Evolutionary conservation across 2,113 vertebrate genomes (phyloP).

Genomic region (Bostrychus sinensis): DNA sequence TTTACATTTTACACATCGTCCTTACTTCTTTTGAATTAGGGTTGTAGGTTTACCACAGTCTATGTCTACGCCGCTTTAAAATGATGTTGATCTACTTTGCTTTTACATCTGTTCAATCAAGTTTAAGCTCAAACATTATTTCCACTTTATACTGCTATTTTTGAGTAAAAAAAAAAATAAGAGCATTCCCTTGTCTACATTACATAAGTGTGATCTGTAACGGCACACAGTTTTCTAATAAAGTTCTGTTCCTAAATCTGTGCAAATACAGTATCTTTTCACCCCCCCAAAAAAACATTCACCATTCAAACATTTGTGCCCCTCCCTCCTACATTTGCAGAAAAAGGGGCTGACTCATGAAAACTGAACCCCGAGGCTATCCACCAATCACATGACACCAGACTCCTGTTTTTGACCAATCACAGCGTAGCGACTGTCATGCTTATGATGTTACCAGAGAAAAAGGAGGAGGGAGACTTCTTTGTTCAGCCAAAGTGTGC

Average conservation of each 20-base stretch:
- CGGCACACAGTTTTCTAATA: slow-evolving; percentile 62
- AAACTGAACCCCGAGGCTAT: slow-evolving; percentile 39
- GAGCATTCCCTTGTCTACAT: slow-evolving; percentile 60
- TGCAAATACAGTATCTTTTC: not conserved
- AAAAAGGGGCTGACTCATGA: slow-evolving; percentile 66
- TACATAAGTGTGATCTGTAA: slow-evolving; percentile 50
- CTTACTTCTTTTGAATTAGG: not conserved
- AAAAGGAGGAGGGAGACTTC: slow-evolving; percentile 40
- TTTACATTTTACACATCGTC: not conserved
- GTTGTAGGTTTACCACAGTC: not conserved
- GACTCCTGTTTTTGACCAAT: slow-evolving; percentile 47
- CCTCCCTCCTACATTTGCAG: slow-evolving; percentile 17
- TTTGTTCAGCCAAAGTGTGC: slow-evolving; percentile 67
- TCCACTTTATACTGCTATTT: slow-evolving; percentile 67
- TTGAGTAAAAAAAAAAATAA: slow-evolving; percentile 38
- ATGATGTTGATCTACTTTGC: not conserved
- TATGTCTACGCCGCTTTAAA: not conserved
- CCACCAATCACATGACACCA: slow-evolving; percentile 61
- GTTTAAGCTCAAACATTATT: slow-evolving; percentile 20
- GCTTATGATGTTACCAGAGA: slow-evolving; percentile 30
- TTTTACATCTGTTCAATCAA: slow-evolving; percentile 17
- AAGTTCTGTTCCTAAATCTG: slow-evolving; percentile 38
- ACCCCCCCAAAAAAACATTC: not conserved
- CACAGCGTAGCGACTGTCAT: not conserved
- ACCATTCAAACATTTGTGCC: not conserved